Conservation (phyloP, 2,888 invertebrate genomes). For the Noctua pronuba region DNA sequence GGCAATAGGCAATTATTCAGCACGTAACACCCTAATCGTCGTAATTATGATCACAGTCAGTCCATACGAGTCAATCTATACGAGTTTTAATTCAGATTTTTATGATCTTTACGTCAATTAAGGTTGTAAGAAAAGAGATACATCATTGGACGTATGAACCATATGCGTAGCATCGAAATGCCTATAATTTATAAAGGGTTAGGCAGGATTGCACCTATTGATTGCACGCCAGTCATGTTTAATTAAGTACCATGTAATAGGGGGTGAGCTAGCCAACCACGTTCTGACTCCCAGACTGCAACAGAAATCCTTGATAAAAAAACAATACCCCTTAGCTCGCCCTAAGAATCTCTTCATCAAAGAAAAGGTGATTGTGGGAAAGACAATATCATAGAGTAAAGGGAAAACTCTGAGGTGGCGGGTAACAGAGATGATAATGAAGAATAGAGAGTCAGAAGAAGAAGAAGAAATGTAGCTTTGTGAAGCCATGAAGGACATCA, state of each 20-base stretch:
- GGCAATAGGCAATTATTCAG: neutral
- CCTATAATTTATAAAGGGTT: neutral
- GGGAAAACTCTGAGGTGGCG: no score
- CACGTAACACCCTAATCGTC: neutral
- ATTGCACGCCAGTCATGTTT: neutral
- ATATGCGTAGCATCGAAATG: neutral
- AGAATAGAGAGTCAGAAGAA: neutral
- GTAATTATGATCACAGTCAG: neutral
- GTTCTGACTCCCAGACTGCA: neutral
- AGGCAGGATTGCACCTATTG: neutral
- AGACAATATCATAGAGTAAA: neutral
- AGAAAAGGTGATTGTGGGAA: neutral
- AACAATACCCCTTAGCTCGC: neutral
- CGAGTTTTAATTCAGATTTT: neutral
- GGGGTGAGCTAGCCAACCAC: neutral
- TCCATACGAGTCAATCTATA: no score
- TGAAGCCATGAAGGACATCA: neutral
- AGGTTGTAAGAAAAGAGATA: neutral
- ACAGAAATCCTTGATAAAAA: neutral
- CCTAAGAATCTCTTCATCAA: neutral
- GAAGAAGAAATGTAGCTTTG: neutral
- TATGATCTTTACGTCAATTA: neutral
- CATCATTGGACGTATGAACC: neutral
- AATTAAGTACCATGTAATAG: neutral
- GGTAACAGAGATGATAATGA: neutral